These are phyloP conservation scores for Sinocyclocheilus anshuiensis DNA, from an alignment of 2,113 vertebrate genomes.

Conservation along the genomic window DNA sequence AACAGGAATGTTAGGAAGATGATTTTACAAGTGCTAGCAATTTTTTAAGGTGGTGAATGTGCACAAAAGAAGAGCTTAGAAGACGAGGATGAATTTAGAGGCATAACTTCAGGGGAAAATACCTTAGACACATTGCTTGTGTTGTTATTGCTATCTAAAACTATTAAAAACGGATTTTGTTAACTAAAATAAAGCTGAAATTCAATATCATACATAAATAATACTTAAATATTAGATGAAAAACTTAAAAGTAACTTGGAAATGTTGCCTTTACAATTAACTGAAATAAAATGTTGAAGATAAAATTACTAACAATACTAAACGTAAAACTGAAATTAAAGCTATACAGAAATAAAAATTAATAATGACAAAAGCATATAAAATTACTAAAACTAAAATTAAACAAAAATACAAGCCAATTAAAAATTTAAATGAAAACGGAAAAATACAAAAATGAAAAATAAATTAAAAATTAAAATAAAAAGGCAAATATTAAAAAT, in stretches of 20 bases:
- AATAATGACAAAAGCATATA: background rate
- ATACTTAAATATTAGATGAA: too few species aligned
- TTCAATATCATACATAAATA: too few species aligned
- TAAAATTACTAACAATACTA: background rate
- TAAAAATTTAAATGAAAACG: background rate
- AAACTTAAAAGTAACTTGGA: background rate
- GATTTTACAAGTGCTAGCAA: too few species aligned
- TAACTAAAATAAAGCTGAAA: too few species aligned
- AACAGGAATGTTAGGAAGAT: background rate
- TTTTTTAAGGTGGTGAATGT: too few species aligned
- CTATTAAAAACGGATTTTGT: too few species aligned
- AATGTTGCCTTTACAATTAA: background rate
- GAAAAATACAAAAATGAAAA: too few species aligned
- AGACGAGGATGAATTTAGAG: background rate
- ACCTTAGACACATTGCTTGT: background rate
- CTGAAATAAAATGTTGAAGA: background rate
- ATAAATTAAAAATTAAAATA: too few species aligned
- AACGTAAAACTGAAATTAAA: background rate
- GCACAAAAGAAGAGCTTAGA: too few species aligned
- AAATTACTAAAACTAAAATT: background rate
- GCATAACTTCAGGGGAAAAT: background rate
- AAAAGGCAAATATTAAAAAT: too few species aligned
- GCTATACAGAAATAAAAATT: background rate
- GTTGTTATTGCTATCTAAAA: background rate
- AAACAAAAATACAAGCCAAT: background rate